Evolutionary conservation across 2,113 vertebrate genomes (phyloP).

Genomic region (Bothrops jararaca): DNA sequence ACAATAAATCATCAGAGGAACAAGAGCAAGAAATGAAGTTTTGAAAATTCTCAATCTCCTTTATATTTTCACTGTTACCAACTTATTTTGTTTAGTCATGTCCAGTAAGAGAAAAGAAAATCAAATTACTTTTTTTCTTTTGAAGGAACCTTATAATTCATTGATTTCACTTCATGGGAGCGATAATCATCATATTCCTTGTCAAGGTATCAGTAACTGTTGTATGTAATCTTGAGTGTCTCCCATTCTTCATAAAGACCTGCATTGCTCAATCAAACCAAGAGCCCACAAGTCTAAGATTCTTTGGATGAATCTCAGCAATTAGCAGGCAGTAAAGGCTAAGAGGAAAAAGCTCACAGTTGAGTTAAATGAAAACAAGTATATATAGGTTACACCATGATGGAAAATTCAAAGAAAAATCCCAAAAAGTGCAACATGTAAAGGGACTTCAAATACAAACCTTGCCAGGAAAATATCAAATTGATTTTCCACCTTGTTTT

Average conservation of each 20-base stretch:
- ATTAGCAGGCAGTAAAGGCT: neutral
- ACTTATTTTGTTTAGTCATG: neutral
- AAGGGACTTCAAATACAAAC: slow-evolving; percentile 25
- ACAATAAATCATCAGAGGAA: neutral
- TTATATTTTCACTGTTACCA: neutral
- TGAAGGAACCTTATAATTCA: neutral
- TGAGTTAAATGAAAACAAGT: neutral
- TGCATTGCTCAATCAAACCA: neutral
- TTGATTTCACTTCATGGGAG: neutral
- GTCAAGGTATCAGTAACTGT: neutral
- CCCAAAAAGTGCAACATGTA: neutral
- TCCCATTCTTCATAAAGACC: neutral
- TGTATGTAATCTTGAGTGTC: neutral
- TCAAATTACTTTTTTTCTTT: neutral
- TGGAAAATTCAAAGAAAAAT: neutral
- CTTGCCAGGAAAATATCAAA: slow-evolving; percentile 54
- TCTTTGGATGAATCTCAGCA: neutral
- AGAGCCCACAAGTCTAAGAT: too few species aligned
- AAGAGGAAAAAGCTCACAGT: accelerated
- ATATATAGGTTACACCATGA: neutral
- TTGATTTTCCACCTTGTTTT: slow-evolving; percentile 42
- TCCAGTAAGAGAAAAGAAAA: neutral
- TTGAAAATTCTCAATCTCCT: neutral
- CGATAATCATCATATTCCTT: neutral
- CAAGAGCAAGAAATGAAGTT: neutral